A percentile compares a stretch with the other conserved stretches of the same genome.
Evolutionary conservation across 2,113 vertebrate genomes (phyloP).

Genomic region (Plestiodon gilberti): DNA sequence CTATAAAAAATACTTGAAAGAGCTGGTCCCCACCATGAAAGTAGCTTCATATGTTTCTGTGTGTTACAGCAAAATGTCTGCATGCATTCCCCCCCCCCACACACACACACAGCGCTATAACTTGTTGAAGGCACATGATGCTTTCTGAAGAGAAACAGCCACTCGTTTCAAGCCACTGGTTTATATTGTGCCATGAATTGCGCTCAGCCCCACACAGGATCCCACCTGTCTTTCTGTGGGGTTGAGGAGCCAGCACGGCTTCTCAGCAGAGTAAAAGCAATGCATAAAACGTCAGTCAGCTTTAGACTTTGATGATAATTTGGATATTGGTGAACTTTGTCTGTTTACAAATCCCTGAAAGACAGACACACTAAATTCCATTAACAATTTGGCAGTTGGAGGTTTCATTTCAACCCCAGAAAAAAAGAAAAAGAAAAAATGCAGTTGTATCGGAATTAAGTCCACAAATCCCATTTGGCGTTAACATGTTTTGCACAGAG

Average conservation of each 20-base stretch:
- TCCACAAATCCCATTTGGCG: conserved; percentile 32
- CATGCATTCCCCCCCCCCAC: too few species aligned
- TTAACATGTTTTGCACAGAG: conserved; percentile 50
- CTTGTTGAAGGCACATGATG: too few species aligned
- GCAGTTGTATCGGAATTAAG: conserved; percentile 1
- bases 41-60: too few species aligned
- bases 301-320: conserved; percentile 59
- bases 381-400: conserved; percentile 38
- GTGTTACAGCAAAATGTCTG: too few species aligned
- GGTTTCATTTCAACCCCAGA: conserved; percentile 12
- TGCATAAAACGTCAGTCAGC: conserved; percentile 57
- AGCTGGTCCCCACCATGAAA: too few species aligned
- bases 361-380: conserved; percentile 60
- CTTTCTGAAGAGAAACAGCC: neutral
- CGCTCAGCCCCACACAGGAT: neutral
- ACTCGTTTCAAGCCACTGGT: neutral
- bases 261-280: conserved; percentile 40
- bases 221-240: conserved; percentile 22
- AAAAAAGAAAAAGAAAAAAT: neutral
- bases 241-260: conserved; percentile 40
- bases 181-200: neutral
- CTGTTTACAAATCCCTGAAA: conserved; percentile 67
- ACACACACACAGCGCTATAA: too few species aligned
- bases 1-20: too few species aligned
- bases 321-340: conserved; percentile 52